Base-by-base conservation (phyloP, 2,888 invertebrate species). In the Drosophila mettleri region DNA sequence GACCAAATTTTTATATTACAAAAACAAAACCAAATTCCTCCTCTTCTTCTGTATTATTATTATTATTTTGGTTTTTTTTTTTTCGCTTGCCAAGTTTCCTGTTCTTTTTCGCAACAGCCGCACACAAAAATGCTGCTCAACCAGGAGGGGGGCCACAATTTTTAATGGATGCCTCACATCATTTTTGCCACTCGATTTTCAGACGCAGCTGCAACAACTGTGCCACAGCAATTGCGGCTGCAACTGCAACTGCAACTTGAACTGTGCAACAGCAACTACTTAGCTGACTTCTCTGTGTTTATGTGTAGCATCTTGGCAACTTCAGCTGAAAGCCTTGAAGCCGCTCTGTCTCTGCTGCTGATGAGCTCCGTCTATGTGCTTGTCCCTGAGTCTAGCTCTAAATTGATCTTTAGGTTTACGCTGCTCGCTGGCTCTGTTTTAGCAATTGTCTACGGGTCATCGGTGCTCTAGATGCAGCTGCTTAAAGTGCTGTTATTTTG, bases 101-200 rank as follows among this genome's bases (percentile, higher is more conserved):
- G 84, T 85, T 85, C 84, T 85, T 85, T 84, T 85, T 89, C 84
- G 84, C 89, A 85, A 85, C 64, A 63, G 58, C 53, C 43, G 46
- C 69, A 39, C 69, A 61, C 74, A 85, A 89, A 89, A 85, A 85
- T 85, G 84, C 89, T 69, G 87, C 78, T 85, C 72, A 69, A 84
- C 85, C 82, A 71, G 85, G 60, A 45, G 45, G 45, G 48, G 69
- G 68, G 58, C 68, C 82, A 83, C 82, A 83, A 76, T 83, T 86
- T 45, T 49, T 70, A 69, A 76, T 74, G 77, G 63, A 70, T 60
- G 59, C 64, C 77, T 80, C 70, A 70, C 76, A 68, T 75, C 62
- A 71, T 58, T 64, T 73, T 55, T 54, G 58, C 74, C 69, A 75
- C 55, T 74, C 64, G 78, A 64, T 63, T 74, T 74, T 73, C 60